Base-by-base conservation (phyloP, 1,140 invertebrate genomes). In the Saccostrea glomerata region DNA sequence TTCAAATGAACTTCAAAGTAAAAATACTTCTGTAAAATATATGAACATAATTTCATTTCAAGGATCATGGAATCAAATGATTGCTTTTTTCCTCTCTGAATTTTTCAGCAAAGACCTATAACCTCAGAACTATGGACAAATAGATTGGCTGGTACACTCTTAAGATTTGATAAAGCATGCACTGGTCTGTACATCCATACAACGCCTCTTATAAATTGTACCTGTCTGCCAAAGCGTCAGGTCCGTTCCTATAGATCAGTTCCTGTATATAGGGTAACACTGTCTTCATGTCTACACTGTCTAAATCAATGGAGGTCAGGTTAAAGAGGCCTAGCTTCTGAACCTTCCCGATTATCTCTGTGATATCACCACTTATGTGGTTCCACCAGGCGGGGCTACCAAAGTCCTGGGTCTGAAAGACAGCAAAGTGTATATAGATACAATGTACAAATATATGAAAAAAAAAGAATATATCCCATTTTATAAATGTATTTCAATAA, bases 181-280 rank as follows among this genome's bases (percentile, higher is more conserved):
- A 47, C 58, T 83, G n/a, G 12, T 30, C 54, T 40, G 0, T 25
- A 2, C 36, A 36, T 63, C 36, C 12, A 25, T 25, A 36, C 13
- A 70, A 9, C 5, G 25, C n/a, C 56, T 1, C 47, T n/a, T 25
- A 11, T 40, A 2, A 11, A 7, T 87, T 5, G 47, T 86, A 92
- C 90, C 89, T 91, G 70, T 84, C 70, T 40, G 89, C 84, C 7
- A 92, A n/a, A 9, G 89, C 91, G 66, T 92, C 91, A n/a, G 91
- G 90, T n/a, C 91, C 90, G 60, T 90, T 89, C 66, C 91, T 88
- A 30, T 85, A 88, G n/a, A 92, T 66, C 60, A 92, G 83, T 25
- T 82, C 36, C 87, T 92, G 89, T n/a, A 91, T 20, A 30, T 87
- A 86, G 0, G 82, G 86, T 25, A 88, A 36, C 2, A 85, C 85